Evolutionary conservation across 2,113 vertebrate genomes (phyloP).

Genomic region (Sylvietta virens): DNA sequence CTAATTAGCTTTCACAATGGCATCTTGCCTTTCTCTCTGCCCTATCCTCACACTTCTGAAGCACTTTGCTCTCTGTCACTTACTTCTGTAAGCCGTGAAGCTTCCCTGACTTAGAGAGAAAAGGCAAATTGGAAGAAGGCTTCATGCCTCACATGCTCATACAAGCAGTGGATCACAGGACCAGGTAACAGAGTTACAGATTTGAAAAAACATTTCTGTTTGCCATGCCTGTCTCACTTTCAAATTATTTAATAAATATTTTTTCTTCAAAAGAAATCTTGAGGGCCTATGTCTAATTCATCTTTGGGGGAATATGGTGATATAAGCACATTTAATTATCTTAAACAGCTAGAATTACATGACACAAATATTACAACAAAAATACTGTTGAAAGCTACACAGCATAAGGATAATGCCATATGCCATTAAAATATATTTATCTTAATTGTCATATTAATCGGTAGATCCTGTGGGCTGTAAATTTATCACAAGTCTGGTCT

Average conservation of each 20-base stretch:
- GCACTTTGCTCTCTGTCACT: neutral
- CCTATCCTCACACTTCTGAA: neutral
- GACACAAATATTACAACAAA: neutral
- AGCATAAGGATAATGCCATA: neutral
- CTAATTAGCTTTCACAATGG: neutral
- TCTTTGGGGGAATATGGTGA: neutral
- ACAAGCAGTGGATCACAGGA: neutral
- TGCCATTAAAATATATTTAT: constrained; percentile 10
- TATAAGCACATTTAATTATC: neutral
- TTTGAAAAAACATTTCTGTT: neutral
- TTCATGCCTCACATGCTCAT: neutral
- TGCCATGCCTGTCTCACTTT: neutral
- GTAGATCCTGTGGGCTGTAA: neutral
- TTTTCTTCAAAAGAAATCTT: neutral
- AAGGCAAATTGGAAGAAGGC: neutral
- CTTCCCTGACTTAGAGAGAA: neutral
- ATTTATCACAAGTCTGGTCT: neutral
- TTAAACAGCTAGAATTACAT: neutral
- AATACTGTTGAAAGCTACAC: neutral
- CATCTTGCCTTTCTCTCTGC: neutral
- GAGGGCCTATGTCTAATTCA: neutral
- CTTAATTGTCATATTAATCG: neutral
- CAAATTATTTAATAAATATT: neutral
- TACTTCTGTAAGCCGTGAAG: neutral
- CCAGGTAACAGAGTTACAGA: neutral